These are phyloP conservation scores for Xestoiulus laeticollis DNA, from an alignment of 2,888 invertebrate genomes.

Conservation along the genomic window DNA sequence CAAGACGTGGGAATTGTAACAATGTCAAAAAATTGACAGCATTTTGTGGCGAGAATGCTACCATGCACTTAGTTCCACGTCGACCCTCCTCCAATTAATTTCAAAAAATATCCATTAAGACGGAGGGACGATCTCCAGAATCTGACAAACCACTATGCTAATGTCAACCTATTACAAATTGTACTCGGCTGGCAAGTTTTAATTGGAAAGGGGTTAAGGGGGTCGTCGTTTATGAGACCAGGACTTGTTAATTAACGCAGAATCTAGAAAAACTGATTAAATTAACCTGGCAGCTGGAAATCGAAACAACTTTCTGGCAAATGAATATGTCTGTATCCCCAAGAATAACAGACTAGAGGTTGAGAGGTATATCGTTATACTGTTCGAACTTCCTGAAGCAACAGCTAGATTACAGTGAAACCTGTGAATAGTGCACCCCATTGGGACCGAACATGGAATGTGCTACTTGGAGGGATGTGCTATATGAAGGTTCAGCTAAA, in stretches of 20 bases:
- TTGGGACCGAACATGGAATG: too few species aligned
- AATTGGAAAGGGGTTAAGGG: slow-evolving; percentile 29
- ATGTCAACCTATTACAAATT: background rate
- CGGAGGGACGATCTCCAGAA: background rate
- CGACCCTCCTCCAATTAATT: slow-evolving; percentile 1
- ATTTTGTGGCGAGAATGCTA: background rate
- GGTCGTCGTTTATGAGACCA: background rate
- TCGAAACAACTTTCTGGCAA: too few species aligned
- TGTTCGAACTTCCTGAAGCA: too few species aligned
- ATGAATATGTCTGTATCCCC: too few species aligned
- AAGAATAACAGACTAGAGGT: too few species aligned
- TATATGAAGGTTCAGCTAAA: too few species aligned
- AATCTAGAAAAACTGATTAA: background rate
- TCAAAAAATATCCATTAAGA: background rate
- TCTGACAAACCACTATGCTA: background rate
- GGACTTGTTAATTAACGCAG: background rate
- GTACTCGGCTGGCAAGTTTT: background rate
- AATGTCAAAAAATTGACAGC: background rate
- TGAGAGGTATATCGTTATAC: too few species aligned
- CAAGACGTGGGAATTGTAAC: slow-evolving; percentile 12
- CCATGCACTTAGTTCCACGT: background rate
- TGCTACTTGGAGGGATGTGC: too few species aligned
- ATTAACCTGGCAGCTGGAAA: background rate
- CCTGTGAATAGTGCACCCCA: too few species aligned
- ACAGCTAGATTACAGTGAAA: too few species aligned